Base-by-base conservation (phyloP, 53 echinoderm and acorn worm species). In the Mesocentrotus franciscanus region DNA sequence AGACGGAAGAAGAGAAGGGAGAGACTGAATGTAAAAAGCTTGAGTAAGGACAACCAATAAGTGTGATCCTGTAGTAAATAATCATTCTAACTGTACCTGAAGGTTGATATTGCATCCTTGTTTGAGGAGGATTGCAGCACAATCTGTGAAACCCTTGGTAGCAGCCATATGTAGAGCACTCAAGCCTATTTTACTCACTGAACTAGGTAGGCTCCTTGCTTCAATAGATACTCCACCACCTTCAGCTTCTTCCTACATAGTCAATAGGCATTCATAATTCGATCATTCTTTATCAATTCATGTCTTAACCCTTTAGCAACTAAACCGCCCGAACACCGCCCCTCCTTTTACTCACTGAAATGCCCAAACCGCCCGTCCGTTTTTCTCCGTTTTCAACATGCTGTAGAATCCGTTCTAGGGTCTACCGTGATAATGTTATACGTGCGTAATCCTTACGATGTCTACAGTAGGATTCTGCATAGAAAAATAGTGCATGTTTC, bases 141-240 rank as follows among this genome's bases (percentile, higher is more conserved):
- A 14, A 9, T 90, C 90, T 30, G 60, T 58, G 8, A 59, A 22
- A 56, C 61, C 61, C 33, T 56, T 30, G 15, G 29, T 32, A 13
- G 60, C 60, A n/a, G 61, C 57, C 15, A 60, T 4, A 90, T 90
- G 90, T 15, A 90, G 90, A 29, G 90, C 61, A 9, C 60, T 90
- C 29, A 61, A 29, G 27, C 90, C 61, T n/a, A 32, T 30, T 6
- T 59, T 14, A 29, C 13, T 60, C 61, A 27, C 27, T 29, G 61
- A 60, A 26, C 90, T 90, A 24, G 59, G 55, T 90, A 90, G 61
- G 61, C 90, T 30, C 90, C 90, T 90, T 90, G 90, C 32, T 90
- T 90, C 90, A 90, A 29, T 3, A 90, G 30, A 29, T 58, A 90
- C 90, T 90, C 90, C 90, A 61, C 90, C 29, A 90, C 60, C 60